A percentile compares a stretch with the other conserved stretches of the same genome.
Conservation (phyloP, 2,888 invertebrate genomes). For the Hermodice carunculata region DNA sequence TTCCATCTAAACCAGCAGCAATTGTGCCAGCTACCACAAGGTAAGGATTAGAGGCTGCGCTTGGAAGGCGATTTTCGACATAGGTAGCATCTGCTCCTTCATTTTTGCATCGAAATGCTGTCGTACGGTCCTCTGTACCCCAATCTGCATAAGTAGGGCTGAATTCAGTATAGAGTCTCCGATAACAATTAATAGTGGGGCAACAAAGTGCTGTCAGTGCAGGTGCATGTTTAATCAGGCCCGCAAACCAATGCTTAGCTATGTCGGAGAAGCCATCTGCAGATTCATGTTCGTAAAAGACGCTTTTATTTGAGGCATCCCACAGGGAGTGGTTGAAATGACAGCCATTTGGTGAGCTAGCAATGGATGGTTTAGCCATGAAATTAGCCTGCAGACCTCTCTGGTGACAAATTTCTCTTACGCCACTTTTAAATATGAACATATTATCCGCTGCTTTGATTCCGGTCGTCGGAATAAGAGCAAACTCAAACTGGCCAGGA, state of each 20-base stretch:
- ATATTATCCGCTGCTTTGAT: conserved; percentile 31
- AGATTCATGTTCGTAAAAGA: conserved; percentile 20
- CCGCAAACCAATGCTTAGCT: conserved; percentile 37
- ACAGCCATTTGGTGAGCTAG: conserved; percentile 19
- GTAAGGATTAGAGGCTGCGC: conserved; percentile 34
- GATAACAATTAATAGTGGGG: conserved; percentile 45
- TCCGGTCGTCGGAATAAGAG: conserved; percentile 24
- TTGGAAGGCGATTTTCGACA: conserved; percentile 38
- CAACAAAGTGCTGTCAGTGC: conserved; percentile 37
- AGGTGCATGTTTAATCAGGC: conserved; percentile 34
- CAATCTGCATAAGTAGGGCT: conserved; percentile 31
- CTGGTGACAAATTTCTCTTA: conserved; percentile 30
- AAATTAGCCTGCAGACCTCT: conserved; percentile 27
- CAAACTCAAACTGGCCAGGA: conserved; percentile 38
- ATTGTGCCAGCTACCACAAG: conserved; percentile 36
- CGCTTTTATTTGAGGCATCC: conserved; percentile 19
- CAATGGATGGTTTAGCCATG: conserved; percentile 33
- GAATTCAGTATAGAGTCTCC: conserved; percentile 25
- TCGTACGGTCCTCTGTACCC: conserved; percentile 37
- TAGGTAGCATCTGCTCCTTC: conserved; percentile 7
- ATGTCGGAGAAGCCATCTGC: conserved; percentile 21
- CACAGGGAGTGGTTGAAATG: conserved; percentile 44
- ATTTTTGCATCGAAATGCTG: conserved; percentile 29
- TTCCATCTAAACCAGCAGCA: conserved; percentile 41
- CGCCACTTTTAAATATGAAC: conserved; percentile 30